A percentile compares a stretch with the other conserved stretches of the same genome.
Conservation (phyloP, 2,888 invertebrate species). For the Tachina fera region DNA sequence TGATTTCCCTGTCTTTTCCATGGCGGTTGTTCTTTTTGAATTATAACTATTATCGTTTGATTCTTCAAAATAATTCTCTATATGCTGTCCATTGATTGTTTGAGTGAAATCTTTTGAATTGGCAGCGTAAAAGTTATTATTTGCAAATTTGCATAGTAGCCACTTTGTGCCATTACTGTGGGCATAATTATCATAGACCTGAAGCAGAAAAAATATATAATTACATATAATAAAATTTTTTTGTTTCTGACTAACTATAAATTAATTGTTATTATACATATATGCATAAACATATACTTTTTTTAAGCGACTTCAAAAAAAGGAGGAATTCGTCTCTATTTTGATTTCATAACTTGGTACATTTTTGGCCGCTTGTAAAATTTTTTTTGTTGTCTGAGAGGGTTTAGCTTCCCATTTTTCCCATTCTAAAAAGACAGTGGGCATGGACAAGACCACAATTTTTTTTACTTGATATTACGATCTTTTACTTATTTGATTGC, state of each 20-base stretch:
- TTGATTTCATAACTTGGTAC: too few relatives aligned
- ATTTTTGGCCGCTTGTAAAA: too few relatives aligned
- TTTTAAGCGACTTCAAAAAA: too few relatives aligned
- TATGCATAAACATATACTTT: too few relatives aligned
- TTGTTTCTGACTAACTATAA: not conserved
- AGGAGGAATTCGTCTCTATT: too few relatives aligned
- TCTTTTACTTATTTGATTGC: too few relatives aligned
- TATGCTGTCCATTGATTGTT: constrained; percentile 37
- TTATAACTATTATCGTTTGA: constrained; percentile 40
- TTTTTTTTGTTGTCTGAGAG: too few relatives aligned
- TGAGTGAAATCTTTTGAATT: constrained; percentile 51
- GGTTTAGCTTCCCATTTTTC: too few relatives aligned
- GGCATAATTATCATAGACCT: constrained; percentile 88
- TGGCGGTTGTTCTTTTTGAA: constrained; percentile 3
- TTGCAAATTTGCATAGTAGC: constrained; percentile 85
- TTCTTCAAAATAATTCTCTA: constrained; percentile 34
- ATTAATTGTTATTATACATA: not conserved
- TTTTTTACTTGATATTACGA: too few relatives aligned
- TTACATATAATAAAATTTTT: not conserved
- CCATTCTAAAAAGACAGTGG: too few relatives aligned
- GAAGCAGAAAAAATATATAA: constrained; percentile 28
- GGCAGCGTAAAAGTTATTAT: constrained; percentile 70
- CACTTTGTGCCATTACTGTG: constrained; percentile 88
- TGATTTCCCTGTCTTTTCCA: constrained; percentile 51
- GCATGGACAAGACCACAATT: too few relatives aligned